Percentiles rank a stretch among this genome's conserved stretches.
Evolutionary conservation across 1,140 invertebrate species (phyloP).

Genomic region (Babylonia areolata): DNA sequence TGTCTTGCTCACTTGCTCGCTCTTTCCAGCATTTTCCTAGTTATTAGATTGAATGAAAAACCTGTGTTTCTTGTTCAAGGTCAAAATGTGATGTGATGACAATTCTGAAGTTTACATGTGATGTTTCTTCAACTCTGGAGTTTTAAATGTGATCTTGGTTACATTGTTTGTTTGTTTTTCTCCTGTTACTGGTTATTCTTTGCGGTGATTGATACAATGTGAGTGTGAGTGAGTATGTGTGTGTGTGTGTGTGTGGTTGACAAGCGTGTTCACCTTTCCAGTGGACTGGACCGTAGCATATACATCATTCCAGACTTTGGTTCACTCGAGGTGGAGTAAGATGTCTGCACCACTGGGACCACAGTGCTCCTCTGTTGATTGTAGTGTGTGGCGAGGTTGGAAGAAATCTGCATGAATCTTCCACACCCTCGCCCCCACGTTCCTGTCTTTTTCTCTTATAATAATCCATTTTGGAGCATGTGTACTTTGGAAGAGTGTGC

Average conservation of each 20-base stretch:
- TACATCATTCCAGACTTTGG: not conserved
- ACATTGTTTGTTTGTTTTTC: not conserved
- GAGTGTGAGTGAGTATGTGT: no score
- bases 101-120: constrained; percentile 2
- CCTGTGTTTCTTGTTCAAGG: not conserved
- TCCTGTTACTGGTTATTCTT: not conserved
- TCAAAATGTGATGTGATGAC: not conserved
- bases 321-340: not conserved
- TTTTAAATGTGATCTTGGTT: not conserved
- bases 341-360: not conserved
- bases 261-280: not conserved
- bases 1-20: no score
- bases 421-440: not conserved
- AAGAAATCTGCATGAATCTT: not conserved
- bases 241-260: no score
- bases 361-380: not conserved
- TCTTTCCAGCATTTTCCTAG: not conserved
- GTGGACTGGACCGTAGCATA: not conserved
- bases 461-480: not conserved
- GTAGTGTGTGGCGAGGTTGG: not conserved
- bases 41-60: not conserved
- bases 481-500: no score
- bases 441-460: constrained; percentile 3
- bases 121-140: not conserved
- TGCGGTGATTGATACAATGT: not conserved